Evolutionary conservation across 1,140 invertebrate species (phyloP).

Genomic region (Harlomillsia oculata): DNA sequence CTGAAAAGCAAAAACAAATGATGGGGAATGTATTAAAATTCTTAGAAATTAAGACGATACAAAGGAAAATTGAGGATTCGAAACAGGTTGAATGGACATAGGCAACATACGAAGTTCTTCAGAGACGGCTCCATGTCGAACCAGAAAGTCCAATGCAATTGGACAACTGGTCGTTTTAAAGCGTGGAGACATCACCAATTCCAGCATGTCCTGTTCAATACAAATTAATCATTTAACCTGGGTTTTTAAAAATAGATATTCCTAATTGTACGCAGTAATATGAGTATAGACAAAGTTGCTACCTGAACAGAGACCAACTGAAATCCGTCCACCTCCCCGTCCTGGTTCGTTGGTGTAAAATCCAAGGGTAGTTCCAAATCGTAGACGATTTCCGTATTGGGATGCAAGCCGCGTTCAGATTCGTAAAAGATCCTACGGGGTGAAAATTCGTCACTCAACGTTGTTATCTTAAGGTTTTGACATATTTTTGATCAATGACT

Average conservation of each 20-base stretch:
- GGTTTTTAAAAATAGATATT: background rate
- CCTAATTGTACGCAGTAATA: background rate
- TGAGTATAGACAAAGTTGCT: constrained; percentile 39
- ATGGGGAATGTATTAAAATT: background rate
- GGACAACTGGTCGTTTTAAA: constrained; percentile 89
- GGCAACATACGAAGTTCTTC: constrained; percentile 69
- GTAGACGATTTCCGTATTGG: constrained; percentile 87
- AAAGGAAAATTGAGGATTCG: background rate
- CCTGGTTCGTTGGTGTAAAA: constrained; percentile 79
- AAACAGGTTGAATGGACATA: background rate
- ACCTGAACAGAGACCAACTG: constrained; percentile 69
- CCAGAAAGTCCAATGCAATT: constrained; percentile 80
- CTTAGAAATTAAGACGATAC: background rate
- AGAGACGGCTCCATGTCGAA: constrained; percentile 76
- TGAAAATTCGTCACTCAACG: background rate
- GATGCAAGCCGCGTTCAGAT: constrained; percentile 80
- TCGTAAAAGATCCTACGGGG: constrained; percentile 70
- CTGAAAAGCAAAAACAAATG: constrained; percentile 29
- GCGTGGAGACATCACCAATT: constrained; percentile 43
- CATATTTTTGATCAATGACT: background rate
- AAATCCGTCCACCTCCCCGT: constrained; percentile 86
- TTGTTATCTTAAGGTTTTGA: background rate
- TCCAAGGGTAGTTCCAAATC: constrained; percentile 83
- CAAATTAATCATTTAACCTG: background rate
- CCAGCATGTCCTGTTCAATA: background rate